phyloP scores from a whole-genome alignment of 2,113 vertebrate species.

The Uropsilus gracilis region DNA sequence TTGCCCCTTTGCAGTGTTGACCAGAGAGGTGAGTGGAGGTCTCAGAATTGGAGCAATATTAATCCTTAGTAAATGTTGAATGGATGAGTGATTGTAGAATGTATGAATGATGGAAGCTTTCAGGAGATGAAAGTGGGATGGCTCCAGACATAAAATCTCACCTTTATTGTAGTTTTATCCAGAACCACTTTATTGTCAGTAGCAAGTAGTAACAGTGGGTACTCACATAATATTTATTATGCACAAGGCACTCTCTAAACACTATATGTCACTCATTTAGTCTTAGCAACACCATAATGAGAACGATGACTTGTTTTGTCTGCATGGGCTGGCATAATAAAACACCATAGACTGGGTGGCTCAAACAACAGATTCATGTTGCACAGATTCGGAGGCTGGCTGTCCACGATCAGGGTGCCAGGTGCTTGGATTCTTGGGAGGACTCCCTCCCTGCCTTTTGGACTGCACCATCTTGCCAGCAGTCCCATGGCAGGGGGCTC shows the following conservation, averaged over 20 bases:
- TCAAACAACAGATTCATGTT: neutral
- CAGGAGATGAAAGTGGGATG: neutral
- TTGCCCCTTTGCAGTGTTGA: neutral
- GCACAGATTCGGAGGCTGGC: neutral
- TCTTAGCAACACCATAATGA: neutral
- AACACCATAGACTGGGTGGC: neutral
- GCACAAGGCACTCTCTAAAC: neutral
- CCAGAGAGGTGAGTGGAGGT: neutral
- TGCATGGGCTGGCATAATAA: neutral
- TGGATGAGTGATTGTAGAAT: neutral
- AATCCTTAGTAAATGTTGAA: neutral
- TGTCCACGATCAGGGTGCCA: neutral
- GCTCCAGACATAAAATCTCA: neutral
- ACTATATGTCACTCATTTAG: neutral
- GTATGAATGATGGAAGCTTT: neutral
- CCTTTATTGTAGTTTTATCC: neutral
- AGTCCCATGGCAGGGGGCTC: neutral
- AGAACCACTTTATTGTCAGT: neutral
- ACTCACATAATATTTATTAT: rapidly evolving
- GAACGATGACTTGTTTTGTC: neutral
- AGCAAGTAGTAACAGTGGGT: neutral
- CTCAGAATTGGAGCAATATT: neutral
- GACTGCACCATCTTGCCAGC: neutral
- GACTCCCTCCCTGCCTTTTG: neutral
- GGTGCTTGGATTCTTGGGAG: neutral